These are phyloP conservation scores for Champsocephalus gunnari DNA, from an alignment of 2,797 vertebrate species.

Conservation along the genomic window DNA sequence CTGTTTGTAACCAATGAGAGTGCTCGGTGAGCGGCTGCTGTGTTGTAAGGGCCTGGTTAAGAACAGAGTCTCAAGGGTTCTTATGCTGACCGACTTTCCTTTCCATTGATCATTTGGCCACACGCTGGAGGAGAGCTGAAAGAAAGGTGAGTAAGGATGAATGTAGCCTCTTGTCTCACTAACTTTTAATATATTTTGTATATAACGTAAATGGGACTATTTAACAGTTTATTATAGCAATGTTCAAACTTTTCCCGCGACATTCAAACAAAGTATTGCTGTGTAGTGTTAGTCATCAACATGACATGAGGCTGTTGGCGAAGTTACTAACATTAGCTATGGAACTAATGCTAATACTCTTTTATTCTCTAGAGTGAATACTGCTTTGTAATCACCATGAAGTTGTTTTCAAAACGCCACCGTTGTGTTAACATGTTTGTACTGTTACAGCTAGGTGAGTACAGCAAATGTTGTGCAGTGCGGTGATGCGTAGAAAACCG, in stretches of 20 bases:
- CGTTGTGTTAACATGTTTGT: fast-evolving
- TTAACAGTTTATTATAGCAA: fast-evolving
- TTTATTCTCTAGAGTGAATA: not conserved
- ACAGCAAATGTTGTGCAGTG: constrained; percentile 23
- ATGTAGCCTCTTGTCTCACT: fast-evolving
- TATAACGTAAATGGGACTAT: not conserved
- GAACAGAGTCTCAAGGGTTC: not conserved
- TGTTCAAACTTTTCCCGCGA: not conserved
- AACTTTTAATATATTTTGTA: fast-evolving
- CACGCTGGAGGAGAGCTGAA: not conserved
- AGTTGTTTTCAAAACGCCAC: not conserved
- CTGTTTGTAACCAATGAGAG: constrained; percentile 43
- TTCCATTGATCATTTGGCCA: constrained; percentile 24
- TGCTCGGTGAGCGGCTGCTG: not conserved
- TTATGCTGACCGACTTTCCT: not conserved
- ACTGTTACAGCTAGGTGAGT: not conserved
- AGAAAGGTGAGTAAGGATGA: constrained; percentile 15
- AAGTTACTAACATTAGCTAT: constrained; percentile 3
- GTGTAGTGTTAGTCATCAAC: constrained; percentile 16
- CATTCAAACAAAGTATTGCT: not conserved
- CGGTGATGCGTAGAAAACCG: constrained; percentile 34
- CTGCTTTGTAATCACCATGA: fast-evolving
- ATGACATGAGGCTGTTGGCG: constrained; percentile 10
- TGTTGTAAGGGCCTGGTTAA: constrained; percentile 9
- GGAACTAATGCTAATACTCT: constrained; percentile 4